phyloP scores from a whole-genome alignment of 1,140 invertebrate genomes.

The Laodelphax striatellus region DNA sequence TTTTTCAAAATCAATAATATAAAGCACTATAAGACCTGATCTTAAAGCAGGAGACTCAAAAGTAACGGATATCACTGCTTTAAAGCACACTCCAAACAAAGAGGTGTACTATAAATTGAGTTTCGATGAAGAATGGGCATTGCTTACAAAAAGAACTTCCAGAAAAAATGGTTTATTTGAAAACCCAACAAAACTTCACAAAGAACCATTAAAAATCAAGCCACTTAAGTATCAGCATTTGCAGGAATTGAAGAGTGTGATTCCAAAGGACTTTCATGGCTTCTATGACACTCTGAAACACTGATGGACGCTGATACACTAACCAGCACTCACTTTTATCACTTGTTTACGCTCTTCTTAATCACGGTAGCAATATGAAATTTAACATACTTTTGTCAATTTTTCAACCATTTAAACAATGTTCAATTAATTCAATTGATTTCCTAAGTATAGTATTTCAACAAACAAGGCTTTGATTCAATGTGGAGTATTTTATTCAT shows the following conservation, averaged over 20 bases:
- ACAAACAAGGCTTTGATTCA: too few species aligned
- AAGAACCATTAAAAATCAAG: conserved; percentile 5
- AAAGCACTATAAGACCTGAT: conserved; percentile 1
- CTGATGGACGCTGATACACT: too few species aligned
- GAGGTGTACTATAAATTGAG: neutral
- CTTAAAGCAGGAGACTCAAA: conserved; percentile 5
- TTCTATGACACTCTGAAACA: neutral
- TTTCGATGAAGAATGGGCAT: conserved; percentile 3
- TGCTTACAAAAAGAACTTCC: neutral
- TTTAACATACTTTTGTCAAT: too few species aligned
- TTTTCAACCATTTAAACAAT: too few species aligned
- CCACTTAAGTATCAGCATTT: conserved; percentile 4
- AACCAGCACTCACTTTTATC: too few species aligned
- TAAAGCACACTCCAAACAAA: conserved; percentile 2
- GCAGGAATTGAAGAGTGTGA: conserved; percentile 5
- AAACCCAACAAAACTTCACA: neutral
- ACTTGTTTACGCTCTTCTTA: too few species aligned
- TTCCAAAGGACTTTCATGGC: conserved; percentile 4
- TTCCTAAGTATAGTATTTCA: too few species aligned
- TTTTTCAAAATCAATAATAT: neutral
- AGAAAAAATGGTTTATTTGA: conserved; percentile 2
- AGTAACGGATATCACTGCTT: conserved; percentile 1
- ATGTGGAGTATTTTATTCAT: too few species aligned
- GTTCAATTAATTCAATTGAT: too few species aligned
- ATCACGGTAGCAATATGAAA: too few species aligned